Evolutionary conservation across 92 coral and sea anemone species (phyloP).

Genomic region (Scolanthus callimorphus): DNA sequence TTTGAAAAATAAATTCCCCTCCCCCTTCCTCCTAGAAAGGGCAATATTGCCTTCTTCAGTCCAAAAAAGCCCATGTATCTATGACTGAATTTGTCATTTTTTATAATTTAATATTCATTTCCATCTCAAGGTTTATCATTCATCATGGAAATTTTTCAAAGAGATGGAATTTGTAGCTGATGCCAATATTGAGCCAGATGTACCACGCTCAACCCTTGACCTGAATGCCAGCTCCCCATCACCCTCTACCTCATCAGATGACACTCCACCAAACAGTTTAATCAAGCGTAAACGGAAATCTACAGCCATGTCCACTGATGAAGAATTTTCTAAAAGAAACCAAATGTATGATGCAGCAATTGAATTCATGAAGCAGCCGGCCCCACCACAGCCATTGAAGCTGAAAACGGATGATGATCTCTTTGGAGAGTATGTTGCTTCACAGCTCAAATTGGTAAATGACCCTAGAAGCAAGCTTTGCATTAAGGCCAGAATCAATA

Average conservation of each 20-base stretch:
- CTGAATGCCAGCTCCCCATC: not conserved
- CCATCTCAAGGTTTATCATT: not conserved
- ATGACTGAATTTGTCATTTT: too few relatives aligned
- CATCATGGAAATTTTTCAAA: not conserved
- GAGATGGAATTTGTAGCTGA: not conserved
- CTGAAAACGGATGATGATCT: not conserved
- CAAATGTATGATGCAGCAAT: not conserved
- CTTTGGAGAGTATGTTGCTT: not conserved
- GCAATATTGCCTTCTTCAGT: too few relatives aligned
- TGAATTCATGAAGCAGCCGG: not conserved
- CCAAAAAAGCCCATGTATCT: too few relatives aligned
- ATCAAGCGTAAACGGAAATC: too few relatives aligned
- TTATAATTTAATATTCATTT: too few relatives aligned
- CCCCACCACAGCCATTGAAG: not conserved
- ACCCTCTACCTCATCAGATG: too few relatives aligned
- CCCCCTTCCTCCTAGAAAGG: too few relatives aligned
- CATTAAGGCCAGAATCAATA: not conserved
- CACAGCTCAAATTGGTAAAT: not conserved
- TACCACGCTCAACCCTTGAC: slow-evolving; percentile 1
- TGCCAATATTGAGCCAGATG: slow-evolving; percentile 11
- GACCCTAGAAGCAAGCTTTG: not conserved
- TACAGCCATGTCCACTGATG: not conserved
- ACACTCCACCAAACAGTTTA: too few relatives aligned
- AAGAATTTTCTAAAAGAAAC: not conserved
- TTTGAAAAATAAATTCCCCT: too few relatives aligned